Base-by-base conservation (phyloP, 2,113 vertebrate genomes). In the Myotis brandtii region DNA sequence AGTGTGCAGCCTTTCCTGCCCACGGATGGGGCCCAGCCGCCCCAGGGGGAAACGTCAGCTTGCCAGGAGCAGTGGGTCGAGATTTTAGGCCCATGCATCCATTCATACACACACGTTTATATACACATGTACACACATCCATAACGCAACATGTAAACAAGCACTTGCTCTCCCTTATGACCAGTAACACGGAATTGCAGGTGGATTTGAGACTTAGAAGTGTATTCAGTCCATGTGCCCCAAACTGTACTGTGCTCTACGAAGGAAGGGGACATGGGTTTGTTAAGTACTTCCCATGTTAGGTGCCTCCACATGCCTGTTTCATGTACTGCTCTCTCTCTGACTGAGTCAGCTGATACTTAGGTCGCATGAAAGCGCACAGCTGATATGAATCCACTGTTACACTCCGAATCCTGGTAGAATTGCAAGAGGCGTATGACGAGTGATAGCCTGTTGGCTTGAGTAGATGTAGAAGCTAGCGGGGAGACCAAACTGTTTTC, bases 101-200 rank as follows among this genome's bases (percentile, higher is more conserved):
- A 16, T 3, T 2, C 8, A 16, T 4, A 17, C 4, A 2, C 1
- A 3, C 5, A 27, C 7, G 9, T 20, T 56, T 75, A 2, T 30
- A 0, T 52, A 9, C 9, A 30, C 5, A 20, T 8, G 25, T 2
- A 0, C 2, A 23, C 4, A 40, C 34, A 30, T 18, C 17, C 34
- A 21, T 13, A 43, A 72, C 5, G 4, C 40, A 48, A 48, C 73
- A 50, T 4, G 11, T 18, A 66, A 30, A 37, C 34, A 5, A 9
- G 17, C 6, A 46, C 21, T 83, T 77, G 27, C 40, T 77, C 73
- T 50, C 72, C 54, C 40, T 79, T 81, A 10, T 52, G n/a, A 20
- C 64, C n/a, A 20, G 1, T 48, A 21, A 20, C 23, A 18, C 46
- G 82, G 40, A 69, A 23, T 13, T 25, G 14, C 11, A 32, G 5